A percentile compares a stretch with the other conserved stretches of the same genome.
Evolutionary conservation across 2,888 invertebrate species (phyloP).

Genomic region (Agrilus cyanescens): DNA sequence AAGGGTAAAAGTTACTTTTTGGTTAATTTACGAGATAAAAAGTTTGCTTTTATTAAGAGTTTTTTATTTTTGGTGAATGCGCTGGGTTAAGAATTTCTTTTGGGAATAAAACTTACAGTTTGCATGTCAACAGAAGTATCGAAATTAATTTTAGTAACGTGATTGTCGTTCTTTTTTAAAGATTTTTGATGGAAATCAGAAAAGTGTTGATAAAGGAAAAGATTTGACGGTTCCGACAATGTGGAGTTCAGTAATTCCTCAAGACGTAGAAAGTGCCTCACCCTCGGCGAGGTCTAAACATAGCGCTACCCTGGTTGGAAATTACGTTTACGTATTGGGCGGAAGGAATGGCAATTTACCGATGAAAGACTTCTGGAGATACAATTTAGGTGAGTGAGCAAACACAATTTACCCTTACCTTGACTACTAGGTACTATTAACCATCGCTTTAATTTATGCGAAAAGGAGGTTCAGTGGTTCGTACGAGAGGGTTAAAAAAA

Average conservation of each 20-base stretch:
- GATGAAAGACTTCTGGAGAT: conserved; percentile 76
- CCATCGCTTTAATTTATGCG: too few species aligned
- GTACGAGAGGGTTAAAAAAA: too few species aligned
- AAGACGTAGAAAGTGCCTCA: conserved; percentile 39
- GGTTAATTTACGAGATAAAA: too few species aligned
- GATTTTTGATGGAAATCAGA: too few species aligned
- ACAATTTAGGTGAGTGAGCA: conserved; percentile 49
- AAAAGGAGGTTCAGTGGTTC: not conserved
- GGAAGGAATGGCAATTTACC: conserved; percentile 75
- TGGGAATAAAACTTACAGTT: too few species aligned
- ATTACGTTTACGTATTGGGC: conserved; percentile 70
- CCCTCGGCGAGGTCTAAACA: conserved; percentile 71
- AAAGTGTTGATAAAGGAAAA: not conserved
- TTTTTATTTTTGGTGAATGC: too few species aligned
- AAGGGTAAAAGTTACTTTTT: too few species aligned
- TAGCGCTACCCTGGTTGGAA: conserved; percentile 64
- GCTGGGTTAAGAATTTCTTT: too few species aligned
- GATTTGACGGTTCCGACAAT: conserved; percentile 25
- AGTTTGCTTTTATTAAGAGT: too few species aligned
- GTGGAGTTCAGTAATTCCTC: conserved; percentile 49
- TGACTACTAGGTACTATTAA: too few species aligned
- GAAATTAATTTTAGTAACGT: not conserved
- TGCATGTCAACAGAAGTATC: not conserved
- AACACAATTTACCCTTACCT: too few species aligned
- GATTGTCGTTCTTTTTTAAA: not conserved